Conservation (phyloP, 1,140 invertebrate species). For the Asobara japonica region DNA sequence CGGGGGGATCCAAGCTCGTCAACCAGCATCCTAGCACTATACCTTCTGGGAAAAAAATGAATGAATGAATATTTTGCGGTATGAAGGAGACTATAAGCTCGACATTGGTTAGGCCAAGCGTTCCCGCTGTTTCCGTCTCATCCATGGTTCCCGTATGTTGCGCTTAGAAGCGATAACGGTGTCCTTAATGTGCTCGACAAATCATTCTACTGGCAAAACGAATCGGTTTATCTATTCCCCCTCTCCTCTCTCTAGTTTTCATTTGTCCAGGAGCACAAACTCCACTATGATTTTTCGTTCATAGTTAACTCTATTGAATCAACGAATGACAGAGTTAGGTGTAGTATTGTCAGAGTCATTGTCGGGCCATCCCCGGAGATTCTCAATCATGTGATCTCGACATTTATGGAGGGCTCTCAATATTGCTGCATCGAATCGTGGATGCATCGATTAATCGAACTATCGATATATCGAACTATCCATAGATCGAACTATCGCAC, state of each 20-base stretch:
- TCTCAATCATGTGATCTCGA: neutral
- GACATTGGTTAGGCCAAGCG: neutral
- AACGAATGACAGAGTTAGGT: neutral
- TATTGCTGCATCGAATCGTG: too few relatives aligned
- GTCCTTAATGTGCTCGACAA: slow-evolving; percentile 24
- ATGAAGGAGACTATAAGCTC: neutral
- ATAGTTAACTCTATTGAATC: neutral
- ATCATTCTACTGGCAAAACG: slow-evolving; percentile 30
- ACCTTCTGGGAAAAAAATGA: too few relatives aligned
- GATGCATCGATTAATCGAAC: too few relatives aligned
- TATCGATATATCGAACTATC: too few relatives aligned
- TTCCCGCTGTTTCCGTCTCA: slow-evolving; percentile 9
- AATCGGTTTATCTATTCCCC: slow-evolving; percentile 23
- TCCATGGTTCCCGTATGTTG: neutral
- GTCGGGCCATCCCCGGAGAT: neutral
- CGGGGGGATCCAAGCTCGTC: too few relatives aligned
- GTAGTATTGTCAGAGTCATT: neutral
- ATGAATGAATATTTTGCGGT: neutral
- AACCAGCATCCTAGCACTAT: too few relatives aligned
- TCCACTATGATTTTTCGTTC: neutral
- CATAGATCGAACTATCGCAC: too few relatives aligned
- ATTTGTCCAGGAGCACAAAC: neutral
- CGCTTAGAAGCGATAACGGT: slow-evolving; percentile 27
- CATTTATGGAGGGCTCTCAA: too few relatives aligned
- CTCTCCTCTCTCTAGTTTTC: neutral